phyloP scores from a whole-genome alignment of 2,888 invertebrate species.

The Coecobrya sp. region DNA sequence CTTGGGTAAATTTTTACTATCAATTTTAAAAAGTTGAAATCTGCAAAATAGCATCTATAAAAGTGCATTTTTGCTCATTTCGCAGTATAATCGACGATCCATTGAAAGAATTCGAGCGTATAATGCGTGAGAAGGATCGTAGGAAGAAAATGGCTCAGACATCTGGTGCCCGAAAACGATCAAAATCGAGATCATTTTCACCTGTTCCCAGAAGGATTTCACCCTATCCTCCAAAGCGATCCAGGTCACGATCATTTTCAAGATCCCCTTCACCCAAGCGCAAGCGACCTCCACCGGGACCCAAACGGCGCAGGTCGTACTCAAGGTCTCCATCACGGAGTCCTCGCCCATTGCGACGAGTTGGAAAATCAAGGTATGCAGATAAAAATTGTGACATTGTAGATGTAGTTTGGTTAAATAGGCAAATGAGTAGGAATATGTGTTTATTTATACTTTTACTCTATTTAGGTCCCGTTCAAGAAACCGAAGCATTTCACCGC shows the following conservation, averaged over 20 bases:
- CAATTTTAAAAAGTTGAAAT: too few species aligned
- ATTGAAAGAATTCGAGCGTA: slow-evolving; percentile 94
- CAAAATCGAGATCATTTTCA: slow-evolving; percentile 88
- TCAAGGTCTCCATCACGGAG: slow-evolving; percentile 88
- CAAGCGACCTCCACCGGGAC: slow-evolving; percentile 76
- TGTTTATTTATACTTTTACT: background rate
- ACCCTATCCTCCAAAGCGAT: slow-evolving; percentile 84
- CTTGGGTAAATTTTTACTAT: slow-evolving; percentile 54
- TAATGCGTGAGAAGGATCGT: slow-evolving; percentile 94
- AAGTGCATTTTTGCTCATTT: too few species aligned
- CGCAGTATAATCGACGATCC: slow-evolving; percentile 92
- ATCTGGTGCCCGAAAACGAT: slow-evolving; percentile 86
- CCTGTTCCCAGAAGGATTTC: slow-evolving; percentile 84
- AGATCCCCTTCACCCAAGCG: slow-evolving; percentile 86
- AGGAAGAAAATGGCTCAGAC: slow-evolving; percentile 88
- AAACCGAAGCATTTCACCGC: slow-evolving; percentile 76
- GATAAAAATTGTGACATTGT: background rate
- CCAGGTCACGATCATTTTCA: slow-evolving; percentile 87
- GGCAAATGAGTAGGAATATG: too few species aligned
- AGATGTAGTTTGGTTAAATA: too few species aligned
- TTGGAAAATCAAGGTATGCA: slow-evolving; percentile 67
- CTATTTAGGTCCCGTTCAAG: slow-evolving; percentile 80
- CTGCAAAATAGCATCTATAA: too few species aligned
- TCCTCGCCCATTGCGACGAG: slow-evolving; percentile 87
- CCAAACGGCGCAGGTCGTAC: slow-evolving; percentile 87